Conservation (phyloP, 2,797 vertebrate species). For the Rhadinocentrus ornatus region DNA sequence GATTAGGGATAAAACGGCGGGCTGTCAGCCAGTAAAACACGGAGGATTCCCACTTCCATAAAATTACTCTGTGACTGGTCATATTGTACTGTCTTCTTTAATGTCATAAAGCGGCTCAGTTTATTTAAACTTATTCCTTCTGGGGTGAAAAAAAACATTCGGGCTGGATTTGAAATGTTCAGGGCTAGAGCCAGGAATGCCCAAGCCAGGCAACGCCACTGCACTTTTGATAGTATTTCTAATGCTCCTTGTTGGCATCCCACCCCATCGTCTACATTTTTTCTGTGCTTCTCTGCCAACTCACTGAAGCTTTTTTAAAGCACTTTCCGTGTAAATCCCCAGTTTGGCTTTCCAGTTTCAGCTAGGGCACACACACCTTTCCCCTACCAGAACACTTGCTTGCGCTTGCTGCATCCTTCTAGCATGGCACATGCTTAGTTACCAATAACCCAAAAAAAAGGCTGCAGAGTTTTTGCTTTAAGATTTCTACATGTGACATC, state of each 20-base stretch:
- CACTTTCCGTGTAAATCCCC: too few relatives aligned
- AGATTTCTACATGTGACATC: neutral
- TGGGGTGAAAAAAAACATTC: too few relatives aligned
- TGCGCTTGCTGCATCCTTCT: constrained; percentile 23
- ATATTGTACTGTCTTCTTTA: too few relatives aligned
- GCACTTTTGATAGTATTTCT: constrained; percentile 31
- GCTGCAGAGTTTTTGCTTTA: neutral
- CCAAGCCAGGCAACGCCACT: too few relatives aligned
- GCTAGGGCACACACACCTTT: constrained; percentile 12
- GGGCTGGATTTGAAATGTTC: too few relatives aligned
- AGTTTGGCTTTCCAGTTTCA: constrained; percentile 42
- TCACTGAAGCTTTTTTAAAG: neutral
- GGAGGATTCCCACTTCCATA: too few relatives aligned
- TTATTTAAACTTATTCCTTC: too few relatives aligned
- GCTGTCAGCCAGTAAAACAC: too few relatives aligned
- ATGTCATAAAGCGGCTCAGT: too few relatives aligned
- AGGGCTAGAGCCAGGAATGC: too few relatives aligned
- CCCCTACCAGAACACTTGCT: constrained; percentile 37
- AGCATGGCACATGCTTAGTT: constrained; percentile 43
- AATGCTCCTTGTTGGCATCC: constrained; percentile 10
- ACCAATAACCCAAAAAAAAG: constrained; percentile 19
- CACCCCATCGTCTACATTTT: constrained; percentile 9
- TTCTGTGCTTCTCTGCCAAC: constrained; percentile 28
- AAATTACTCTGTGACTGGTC: too few relatives aligned
- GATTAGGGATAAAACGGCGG: too few relatives aligned